These are phyloP conservation scores for Drosophila pandora DNA, from an alignment of 1,140 invertebrate genomes.

Conservation along the genomic window DNA sequence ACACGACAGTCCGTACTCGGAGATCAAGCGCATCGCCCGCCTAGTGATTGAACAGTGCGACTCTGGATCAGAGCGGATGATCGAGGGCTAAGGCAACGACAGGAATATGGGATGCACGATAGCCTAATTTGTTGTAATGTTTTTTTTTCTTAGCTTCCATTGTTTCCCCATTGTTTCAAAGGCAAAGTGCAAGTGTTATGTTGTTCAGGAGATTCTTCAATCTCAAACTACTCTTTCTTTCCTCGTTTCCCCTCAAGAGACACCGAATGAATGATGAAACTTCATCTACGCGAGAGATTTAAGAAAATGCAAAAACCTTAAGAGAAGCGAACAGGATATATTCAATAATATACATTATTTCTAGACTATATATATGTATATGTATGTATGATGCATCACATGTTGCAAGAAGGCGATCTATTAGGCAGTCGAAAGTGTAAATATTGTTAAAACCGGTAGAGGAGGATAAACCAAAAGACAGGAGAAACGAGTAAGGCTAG, in stretches of 20 bases:
- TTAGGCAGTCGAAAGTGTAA: slow-evolving; percentile 63
- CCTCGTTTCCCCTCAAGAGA: slow-evolving; percentile 39
- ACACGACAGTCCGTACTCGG: slow-evolving; percentile 86
- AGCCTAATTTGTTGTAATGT: slow-evolving; percentile 65
- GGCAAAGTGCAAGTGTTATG: slow-evolving; percentile 64
- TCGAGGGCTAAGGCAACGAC: slow-evolving; percentile 53
- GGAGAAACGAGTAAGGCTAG: slow-evolving; percentile 27
- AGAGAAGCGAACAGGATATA: slow-evolving; percentile 24
- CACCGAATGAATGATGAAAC: slow-evolving; percentile 1
- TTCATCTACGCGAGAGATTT: slow-evolving; percentile 11
- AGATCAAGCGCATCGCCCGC: slow-evolving; percentile 88
- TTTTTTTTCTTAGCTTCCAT: slow-evolving; percentile 26
- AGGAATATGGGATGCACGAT: not conserved
- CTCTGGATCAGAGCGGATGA: slow-evolving; percentile 63
- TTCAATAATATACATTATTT: slow-evolving; percentile 35
- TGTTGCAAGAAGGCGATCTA: slow-evolving; percentile 69
- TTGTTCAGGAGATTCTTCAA: slow-evolving; percentile 53
- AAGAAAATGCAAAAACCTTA: slow-evolving; percentile 16
- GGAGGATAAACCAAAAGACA: slow-evolving; percentile 3
- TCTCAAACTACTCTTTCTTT: slow-evolving; percentile 24
- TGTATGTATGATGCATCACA: slow-evolving; percentile 47
- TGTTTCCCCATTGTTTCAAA: slow-evolving; percentile 45
- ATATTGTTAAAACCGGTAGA: slow-evolving; percentile 66
- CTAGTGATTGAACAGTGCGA: slow-evolving; percentile 88
- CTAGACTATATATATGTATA: slow-evolving; percentile 46